Conservation (phyloP, 2,888 invertebrate genomes). For the Pterostichus niger region DNA sequence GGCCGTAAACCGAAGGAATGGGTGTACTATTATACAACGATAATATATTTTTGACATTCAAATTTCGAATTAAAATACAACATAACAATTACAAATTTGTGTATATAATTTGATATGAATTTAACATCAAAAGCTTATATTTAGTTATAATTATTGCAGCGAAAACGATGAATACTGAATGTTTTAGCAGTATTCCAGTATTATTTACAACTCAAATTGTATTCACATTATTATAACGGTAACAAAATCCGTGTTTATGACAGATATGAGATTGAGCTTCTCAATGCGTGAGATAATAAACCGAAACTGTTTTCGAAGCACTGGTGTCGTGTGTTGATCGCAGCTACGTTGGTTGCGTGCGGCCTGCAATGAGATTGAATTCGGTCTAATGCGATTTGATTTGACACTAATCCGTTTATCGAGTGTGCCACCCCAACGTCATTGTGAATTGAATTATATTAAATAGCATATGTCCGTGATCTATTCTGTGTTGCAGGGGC, state of each 20-base stretch:
- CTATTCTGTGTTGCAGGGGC: constrained; percentile 71
- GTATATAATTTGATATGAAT: no score
- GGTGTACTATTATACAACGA: no score
- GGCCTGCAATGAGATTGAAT: constrained; percentile 75
- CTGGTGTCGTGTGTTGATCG: constrained; percentile 2
- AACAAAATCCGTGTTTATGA: background rate
- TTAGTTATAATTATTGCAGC: no score
- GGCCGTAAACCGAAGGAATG: no score
- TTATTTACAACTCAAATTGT: background rate
- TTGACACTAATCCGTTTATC: constrained; percentile 79
- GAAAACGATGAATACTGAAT: no score
- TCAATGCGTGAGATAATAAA: no score
- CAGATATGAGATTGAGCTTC: background rate
- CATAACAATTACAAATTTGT: no score
- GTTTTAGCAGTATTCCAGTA: no score
- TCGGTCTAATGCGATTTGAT: constrained; percentile 78
- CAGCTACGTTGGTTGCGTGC: constrained; percentile 64
- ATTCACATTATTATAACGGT: no score
- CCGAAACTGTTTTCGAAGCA: constrained; percentile 26
- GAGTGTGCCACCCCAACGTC: constrained; percentile 77
- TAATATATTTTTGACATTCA: no score
- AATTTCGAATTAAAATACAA: no score
- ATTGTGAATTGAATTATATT: constrained; percentile 77
- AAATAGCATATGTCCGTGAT: constrained; percentile 77
- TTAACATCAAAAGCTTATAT: no score